Percentiles rank a stretch among this genome's conserved stretches.
phyloP scores from a whole-genome alignment of 2,113 vertebrate species.

The Chloropsis cyanopogon region DNA sequence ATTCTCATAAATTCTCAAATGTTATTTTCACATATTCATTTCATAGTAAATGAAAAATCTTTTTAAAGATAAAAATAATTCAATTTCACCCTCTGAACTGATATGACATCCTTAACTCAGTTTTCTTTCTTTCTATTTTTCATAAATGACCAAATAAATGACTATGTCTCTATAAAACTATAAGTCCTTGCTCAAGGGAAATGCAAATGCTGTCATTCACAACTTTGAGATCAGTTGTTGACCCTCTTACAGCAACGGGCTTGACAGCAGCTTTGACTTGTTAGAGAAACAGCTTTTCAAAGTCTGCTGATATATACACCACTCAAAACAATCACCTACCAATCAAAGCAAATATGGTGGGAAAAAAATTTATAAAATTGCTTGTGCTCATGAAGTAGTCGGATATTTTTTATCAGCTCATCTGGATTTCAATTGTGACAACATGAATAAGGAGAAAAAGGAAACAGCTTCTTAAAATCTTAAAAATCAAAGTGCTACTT shows the following conservation, averaged over 20 bases:
- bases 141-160: background rate
- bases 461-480: background rate
- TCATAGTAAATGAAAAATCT: background rate
- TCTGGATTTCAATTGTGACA: background rate
- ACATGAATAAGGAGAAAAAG: background rate
- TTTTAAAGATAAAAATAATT: background rate
- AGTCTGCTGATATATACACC: background rate
- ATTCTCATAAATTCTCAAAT: background rate
- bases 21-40: background rate
- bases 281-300: background rate
- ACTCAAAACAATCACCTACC: background rate
- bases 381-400: background rate
- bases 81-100: background rate
- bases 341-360: background rate
- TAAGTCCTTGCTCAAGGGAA: background rate
- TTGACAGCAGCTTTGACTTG: background rate
- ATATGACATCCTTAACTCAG: background rate
- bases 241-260: background rate
- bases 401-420: background rate
- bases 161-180: background rate
- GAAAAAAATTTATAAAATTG: background rate
- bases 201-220: background rate
- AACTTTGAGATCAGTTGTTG: background rate
- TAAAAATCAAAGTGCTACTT: background rate
- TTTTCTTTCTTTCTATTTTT: background rate